These are phyloP conservation scores for Sapajus apella DNA, from an alignment of 2,113 vertebrate species.

Conservation along the genomic window DNA sequence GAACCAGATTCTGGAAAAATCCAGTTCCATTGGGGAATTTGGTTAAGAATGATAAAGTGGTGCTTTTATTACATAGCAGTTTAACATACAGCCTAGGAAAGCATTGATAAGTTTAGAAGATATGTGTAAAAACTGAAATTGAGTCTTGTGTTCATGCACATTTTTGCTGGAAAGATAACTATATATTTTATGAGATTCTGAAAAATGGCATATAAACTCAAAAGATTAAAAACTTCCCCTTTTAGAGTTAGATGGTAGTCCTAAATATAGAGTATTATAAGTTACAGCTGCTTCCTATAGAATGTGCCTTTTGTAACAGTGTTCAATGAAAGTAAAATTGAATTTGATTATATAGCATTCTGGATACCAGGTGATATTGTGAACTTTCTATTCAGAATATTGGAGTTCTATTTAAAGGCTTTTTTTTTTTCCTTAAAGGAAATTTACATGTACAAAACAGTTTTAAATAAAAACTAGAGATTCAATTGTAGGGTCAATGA, in stretches of 20 bases:
- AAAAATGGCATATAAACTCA: neutral
- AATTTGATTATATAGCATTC: neutral
- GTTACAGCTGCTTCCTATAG: neutral
- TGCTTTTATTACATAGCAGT: neutral
- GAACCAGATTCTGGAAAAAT: neutral
- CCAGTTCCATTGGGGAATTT: neutral
- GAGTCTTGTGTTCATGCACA: neutral
- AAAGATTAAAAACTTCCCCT: neutral
- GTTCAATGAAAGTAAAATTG: neutral
- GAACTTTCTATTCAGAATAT: neutral
- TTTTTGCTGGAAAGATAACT: neutral
- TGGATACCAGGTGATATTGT: neutral
- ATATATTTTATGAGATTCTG: neutral
- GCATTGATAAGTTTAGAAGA: neutral
- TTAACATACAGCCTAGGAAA: neutral
- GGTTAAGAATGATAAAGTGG: neutral
- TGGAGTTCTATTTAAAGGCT: neutral
- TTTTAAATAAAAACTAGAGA: neutral
- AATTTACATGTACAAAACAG: neutral
- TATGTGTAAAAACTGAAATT: neutral
- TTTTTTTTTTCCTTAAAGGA: neutral
- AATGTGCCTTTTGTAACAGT: neutral
- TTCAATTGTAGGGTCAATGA: neutral
- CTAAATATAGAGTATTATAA: neutral
- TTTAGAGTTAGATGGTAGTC: neutral